Evolutionary conservation across 2,888 invertebrate species (phyloP), one percentile per base, ranked within the genome.

Genomic region (Girardia tigrina): DNA sequence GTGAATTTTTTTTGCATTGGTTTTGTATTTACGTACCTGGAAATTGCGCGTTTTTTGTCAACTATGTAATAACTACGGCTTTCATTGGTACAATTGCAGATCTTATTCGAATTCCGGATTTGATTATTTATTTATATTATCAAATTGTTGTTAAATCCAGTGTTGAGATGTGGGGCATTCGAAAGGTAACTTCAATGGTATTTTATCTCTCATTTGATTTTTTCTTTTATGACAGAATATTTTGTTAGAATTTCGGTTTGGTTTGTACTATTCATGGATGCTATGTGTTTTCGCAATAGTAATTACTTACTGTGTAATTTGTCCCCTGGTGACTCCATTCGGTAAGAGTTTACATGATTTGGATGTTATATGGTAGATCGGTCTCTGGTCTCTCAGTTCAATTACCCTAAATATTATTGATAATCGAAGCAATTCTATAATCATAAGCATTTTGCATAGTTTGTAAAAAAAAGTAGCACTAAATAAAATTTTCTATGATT

Each of bases 31-130:
- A 94, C 83, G 86, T 94, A 78, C 91, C 93, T 0, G 94, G 94
- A 84, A 93, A 94, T 86, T 94, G 94, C 79, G 94, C 94, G 1
- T 90, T 95, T 83, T 95, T 94, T 85, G 92, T 95, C 26, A 95
- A 95, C 85, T 95, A 94, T 83, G 89, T 94, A 12, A 92, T 92
- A 79, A 94, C 94, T 0, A 91, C 94, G 8, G 90, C 91, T 27
- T 89, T 95, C 79, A 90, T 94, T 81, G 94, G 94, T 82, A 91
- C 91, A 6, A 90, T 90, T 0, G 86, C 94, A 75, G 94, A 95
- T 83, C 85, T 95, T 78, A 88, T 95, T 76, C 88, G 95, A 78
- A 91, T 95, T 82, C 91, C 94, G 0, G 94, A 95, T 84, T 85
- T 95, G 56, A 90, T 92, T 78, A 88, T 92, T 80, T 95, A 94